A percentile compares a stretch with the other conserved stretches of the same genome.
Conservation (phyloP, 2,888 invertebrate species). For the Hymenopus coronatus region DNA sequence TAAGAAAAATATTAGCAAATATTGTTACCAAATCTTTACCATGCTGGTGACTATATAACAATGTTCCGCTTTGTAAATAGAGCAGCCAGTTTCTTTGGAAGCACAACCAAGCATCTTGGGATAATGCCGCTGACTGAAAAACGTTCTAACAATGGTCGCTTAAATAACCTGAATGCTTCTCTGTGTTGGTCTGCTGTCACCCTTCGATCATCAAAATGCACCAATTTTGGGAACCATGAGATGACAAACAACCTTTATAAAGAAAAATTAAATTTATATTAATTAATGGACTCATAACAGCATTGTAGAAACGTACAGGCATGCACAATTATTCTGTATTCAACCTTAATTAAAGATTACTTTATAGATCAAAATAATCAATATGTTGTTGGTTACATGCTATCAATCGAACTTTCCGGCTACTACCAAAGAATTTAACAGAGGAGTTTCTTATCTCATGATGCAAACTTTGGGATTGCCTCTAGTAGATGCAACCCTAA, state of each 20-base stretch:
- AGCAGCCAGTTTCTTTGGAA: not conserved
- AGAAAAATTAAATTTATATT: not conserved
- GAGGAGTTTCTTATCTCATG: no score
- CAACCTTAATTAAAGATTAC: no score
- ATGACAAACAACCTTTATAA: constrained; percentile 50
- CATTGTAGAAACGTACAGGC: no score
- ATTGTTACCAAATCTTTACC: not conserved
- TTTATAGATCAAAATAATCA: no score
- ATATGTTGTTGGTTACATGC: no score
- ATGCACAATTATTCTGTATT: no score
- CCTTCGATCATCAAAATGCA: constrained; percentile 67
- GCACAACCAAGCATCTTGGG: not conserved
- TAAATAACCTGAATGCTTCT: constrained; percentile 63
- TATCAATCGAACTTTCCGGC: no score
- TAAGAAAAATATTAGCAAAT: not conserved
- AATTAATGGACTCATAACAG: no score
- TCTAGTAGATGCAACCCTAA: no score
- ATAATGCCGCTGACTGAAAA: not conserved
- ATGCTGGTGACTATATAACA: not conserved
- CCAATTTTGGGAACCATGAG: constrained; percentile 65
- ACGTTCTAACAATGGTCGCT: constrained; percentile 50
- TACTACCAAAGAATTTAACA: no score
- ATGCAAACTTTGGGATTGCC: no score
- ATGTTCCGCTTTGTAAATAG: not conserved
- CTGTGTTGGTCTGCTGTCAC: constrained; percentile 64